Conservation (phyloP, 2,113 vertebrate genomes). For the Ceyx melanurus region DNA sequence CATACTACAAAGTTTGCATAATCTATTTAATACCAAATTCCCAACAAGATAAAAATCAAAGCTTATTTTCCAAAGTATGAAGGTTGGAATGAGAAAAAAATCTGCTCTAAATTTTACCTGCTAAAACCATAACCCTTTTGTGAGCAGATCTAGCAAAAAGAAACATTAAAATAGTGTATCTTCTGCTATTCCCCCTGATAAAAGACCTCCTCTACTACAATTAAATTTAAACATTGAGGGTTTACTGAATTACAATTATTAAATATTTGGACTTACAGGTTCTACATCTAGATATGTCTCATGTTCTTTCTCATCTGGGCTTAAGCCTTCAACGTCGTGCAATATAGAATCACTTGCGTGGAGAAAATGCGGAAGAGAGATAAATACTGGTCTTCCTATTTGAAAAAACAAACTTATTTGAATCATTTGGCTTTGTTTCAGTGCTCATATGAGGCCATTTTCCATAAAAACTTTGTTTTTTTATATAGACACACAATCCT, state of each 20-base stretch:
- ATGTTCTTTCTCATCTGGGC: conserved; percentile 80
- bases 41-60: neutral
- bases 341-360: conserved; percentile 76
- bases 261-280: conserved; percentile 81
- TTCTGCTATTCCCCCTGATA: neutral
- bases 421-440: neutral
- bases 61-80: neutral
- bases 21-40: neutral
- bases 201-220: neutral
- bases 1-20: neutral
- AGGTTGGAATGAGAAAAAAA: neutral
- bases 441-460: neutral
- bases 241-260: neutral
- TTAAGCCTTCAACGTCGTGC: conserved; percentile 75
- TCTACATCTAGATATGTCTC: conserved; percentile 89
- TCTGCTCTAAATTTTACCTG: neutral
- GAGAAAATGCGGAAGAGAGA: conserved; percentile 93
- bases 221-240: neutral
- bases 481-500: neutral
- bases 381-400: conserved; percentile 82
- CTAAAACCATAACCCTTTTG: neutral
- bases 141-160: neutral
- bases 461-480: neutral
- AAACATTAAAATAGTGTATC: neutral
- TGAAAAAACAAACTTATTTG: neutral